A percentile compares a stretch with the other conserved stretches of the same genome.
phyloP scores from a whole-genome alignment of 2,113 vertebrate species.

The Delphinapterus leucas region DNA sequence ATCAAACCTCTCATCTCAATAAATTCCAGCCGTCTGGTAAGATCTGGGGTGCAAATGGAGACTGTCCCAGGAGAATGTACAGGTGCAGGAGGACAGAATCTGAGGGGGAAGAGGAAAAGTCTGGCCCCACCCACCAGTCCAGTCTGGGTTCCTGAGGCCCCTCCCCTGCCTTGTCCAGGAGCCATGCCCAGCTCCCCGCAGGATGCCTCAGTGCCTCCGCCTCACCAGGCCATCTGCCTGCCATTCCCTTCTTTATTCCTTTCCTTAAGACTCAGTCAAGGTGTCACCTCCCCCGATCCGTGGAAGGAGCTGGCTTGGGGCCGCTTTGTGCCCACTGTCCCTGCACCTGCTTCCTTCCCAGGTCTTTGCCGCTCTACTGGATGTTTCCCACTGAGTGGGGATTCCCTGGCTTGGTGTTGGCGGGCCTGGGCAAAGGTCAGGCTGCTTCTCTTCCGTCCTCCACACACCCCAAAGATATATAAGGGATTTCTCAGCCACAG shows the following conservation, averaged over 20 bases:
- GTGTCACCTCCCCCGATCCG: background rate
- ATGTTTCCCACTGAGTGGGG: background rate
- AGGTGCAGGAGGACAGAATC: background rate
- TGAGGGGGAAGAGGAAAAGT: background rate
- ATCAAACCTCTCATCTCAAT: background rate
- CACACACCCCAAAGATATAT: fast-evolving
- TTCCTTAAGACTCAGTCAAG: background rate
- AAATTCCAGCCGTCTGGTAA: background rate
- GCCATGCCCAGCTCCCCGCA: background rate
- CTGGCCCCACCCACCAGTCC: background rate
- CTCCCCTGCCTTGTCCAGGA: background rate
- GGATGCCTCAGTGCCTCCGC: fast-evolving
- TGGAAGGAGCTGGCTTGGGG: background rate
- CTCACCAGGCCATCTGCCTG: fast-evolving
- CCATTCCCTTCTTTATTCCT: background rate
- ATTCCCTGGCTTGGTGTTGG: background rate
- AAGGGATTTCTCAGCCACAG: background rate
- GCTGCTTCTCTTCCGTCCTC: background rate
- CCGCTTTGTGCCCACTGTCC: background rate
- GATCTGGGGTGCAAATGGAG: background rate
- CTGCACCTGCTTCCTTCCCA: background rate
- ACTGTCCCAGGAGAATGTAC: background rate
- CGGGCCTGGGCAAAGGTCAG: background rate
- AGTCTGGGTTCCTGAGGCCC: background rate
- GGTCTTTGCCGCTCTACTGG: background rate